Conservation (phyloP, 2,888 invertebrate genomes). For the Philonicus albiceps region DNA sequence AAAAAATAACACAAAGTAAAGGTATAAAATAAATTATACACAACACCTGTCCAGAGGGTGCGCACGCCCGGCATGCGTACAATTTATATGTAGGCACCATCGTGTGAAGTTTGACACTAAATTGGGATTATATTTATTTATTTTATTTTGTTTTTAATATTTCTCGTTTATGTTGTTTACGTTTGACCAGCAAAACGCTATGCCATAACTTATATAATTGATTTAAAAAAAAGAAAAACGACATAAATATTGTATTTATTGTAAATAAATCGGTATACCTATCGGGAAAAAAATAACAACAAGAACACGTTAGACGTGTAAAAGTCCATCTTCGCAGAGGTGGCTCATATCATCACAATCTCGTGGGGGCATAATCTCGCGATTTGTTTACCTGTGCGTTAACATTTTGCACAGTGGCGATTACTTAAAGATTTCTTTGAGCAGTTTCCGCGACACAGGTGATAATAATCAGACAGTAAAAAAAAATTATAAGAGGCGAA, state of each 20-base stretch:
- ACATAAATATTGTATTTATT: too few species aligned
- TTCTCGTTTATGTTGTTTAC: neutral
- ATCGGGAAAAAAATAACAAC: neutral
- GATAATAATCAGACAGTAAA: neutral
- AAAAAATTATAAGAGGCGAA: neutral
- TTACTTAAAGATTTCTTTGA: neutral
- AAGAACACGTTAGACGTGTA: neutral
- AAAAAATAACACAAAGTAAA: neutral
- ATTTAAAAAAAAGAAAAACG: too few species aligned
- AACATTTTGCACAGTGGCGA: neutral
- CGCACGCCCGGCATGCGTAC: neutral
- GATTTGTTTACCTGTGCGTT: slow-evolving; percentile 26
- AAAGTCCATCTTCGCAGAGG: neutral
- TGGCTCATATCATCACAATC: neutral
- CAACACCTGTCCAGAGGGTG: neutral
- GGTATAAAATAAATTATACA: too few species aligned
- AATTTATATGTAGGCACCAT: neutral
- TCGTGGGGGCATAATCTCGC: neutral
- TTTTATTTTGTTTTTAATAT: neutral
- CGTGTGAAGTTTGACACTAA: neutral
- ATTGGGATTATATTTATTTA: neutral
- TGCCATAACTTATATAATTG: neutral
- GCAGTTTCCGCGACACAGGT: neutral
- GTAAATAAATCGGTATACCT: neutral
- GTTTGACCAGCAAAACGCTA: neutral